Percentiles rank a stretch among this genome's conserved stretches.
Conservation (phyloP, 2,888 invertebrate species). For the Ischnura elegans region DNA sequence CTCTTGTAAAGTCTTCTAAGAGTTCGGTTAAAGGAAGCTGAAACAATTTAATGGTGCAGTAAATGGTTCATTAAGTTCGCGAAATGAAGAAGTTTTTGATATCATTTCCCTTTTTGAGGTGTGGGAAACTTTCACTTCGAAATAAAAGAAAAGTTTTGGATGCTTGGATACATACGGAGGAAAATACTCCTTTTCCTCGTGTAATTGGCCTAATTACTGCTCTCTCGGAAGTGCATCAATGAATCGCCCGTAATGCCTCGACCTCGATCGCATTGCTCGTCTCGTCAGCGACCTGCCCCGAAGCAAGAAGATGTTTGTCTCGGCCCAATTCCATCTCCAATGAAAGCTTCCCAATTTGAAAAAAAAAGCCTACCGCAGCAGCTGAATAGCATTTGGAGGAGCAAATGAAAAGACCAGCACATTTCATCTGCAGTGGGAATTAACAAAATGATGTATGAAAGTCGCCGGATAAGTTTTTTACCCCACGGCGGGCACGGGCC, state of each 20-base stretch:
- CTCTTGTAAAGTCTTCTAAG: no score
- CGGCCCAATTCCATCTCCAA: background rate
- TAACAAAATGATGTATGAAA: background rate
- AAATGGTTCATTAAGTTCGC: background rate
- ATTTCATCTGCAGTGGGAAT: background rate
- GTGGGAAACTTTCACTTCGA: background rate
- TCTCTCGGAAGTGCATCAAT: background rate
- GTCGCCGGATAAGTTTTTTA: background rate
- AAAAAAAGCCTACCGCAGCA: background rate
- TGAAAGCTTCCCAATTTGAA: background rate
- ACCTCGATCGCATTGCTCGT: background rate
- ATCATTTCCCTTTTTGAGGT: background rate
- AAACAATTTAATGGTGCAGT: no score
- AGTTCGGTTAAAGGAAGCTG: no score
- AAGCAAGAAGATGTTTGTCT: background rate
- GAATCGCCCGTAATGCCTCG: background rate
- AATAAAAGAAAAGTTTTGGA: background rate
- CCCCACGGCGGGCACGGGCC: no score
- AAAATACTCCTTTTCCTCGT: background rate
- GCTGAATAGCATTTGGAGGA: background rate
- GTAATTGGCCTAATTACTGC: constrained; percentile 14
- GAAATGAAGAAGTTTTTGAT: background rate
- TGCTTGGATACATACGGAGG: background rate
- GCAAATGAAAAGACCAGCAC: background rate
- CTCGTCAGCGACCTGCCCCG: background rate